phyloP scores from a whole-genome alignment of 1,140 invertebrate species.

The Mycetomoellerius zeteki region DNA sequence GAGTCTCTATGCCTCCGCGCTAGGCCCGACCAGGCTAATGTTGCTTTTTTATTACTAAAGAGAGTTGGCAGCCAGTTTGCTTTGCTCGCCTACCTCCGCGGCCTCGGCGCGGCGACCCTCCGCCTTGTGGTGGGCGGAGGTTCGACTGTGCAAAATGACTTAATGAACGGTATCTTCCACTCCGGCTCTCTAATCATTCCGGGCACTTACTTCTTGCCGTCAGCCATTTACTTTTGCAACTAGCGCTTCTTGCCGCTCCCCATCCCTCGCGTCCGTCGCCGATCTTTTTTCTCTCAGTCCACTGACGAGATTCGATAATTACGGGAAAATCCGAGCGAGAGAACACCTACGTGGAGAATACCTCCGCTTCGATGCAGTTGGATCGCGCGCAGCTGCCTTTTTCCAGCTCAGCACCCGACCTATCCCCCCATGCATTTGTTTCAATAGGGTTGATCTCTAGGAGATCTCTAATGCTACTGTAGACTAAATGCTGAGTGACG shows the following conservation, averaged over 20 bases:
- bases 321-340: constrained; percentile 68
- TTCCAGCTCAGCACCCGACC: constrained; percentile 30
- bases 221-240: constrained; percentile 78
- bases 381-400: constrained; percentile 66
- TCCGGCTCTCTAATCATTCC: constrained; percentile 76
- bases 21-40: constrained; percentile 65
- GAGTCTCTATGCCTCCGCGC: background rate
- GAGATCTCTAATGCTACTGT: background rate
- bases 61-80: constrained; percentile 74
- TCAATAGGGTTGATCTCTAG: constrained; percentile 40
- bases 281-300: background rate
- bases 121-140: constrained; percentile 69
- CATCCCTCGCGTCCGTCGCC: background rate
- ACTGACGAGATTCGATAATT: constrained; percentile 73
- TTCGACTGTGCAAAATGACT: constrained; percentile 76
- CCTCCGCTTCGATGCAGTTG: constrained; percentile 27
- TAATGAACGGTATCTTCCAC: constrained; percentile 78
- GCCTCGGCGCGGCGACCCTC: constrained; percentile 32
- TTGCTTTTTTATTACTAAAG: constrained; percentile 69
- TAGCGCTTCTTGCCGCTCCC: constrained; percentile 66
- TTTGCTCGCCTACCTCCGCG: constrained; percentile 65
- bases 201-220: constrained; percentile 75
- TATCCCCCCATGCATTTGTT: background rate
- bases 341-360: constrained; percentile 61
- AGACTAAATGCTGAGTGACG: background rate